Percentiles rank a stretch among this genome's conserved stretches.
phyloP scores from a whole-genome alignment of 1,140 invertebrate species.

The Telenomus remus region DNA sequence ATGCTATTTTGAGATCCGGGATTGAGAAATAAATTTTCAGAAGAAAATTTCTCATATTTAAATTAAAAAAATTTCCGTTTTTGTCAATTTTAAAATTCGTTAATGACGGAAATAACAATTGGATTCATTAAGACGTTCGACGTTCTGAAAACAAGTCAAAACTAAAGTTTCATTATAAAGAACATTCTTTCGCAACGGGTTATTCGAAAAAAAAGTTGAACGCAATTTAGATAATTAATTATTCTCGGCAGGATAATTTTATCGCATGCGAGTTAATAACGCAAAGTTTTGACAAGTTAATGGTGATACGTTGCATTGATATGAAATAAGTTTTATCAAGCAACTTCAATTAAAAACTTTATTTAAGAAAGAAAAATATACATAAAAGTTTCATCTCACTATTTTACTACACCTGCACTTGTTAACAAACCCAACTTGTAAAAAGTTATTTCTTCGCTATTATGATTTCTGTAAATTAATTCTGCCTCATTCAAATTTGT shows the following conservation, averaged over 20 bases:
- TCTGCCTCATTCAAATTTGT: neutral
- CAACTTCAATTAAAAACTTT: conserved; percentile 55
- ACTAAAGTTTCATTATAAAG: neutral
- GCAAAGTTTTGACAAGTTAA: conserved; percentile 46
- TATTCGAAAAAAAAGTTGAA: conserved; percentile 8
- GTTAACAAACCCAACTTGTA: conserved; percentile 31
- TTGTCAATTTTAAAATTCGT: neutral
- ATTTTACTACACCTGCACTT: conserved; percentile 43
- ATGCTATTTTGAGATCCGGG: no score
- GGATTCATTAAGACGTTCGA: no score
- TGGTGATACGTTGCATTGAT: conserved; percentile 49
- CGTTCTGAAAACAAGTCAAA: no score
- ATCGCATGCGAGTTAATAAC: conserved; percentile 39
- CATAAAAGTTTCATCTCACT: conserved; percentile 40
- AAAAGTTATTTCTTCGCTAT: conserved; percentile 24
- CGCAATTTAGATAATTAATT: conserved; percentile 37
- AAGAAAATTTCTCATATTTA: no score
- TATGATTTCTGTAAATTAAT: conserved; percentile 34
- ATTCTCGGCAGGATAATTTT: conserved; percentile 33
- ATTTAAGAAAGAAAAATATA: conserved; percentile 44
- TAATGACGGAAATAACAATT: neutral
- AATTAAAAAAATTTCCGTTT: no score
- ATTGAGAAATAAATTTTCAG: no score
- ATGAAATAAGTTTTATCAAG: conserved; percentile 53
- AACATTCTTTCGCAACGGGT: neutral